A percentile compares a stretch with the other conserved stretches of the same genome.
Conservation (phyloP, 2,888 invertebrate genomes). For the Athripsodes cinereus region DNA sequence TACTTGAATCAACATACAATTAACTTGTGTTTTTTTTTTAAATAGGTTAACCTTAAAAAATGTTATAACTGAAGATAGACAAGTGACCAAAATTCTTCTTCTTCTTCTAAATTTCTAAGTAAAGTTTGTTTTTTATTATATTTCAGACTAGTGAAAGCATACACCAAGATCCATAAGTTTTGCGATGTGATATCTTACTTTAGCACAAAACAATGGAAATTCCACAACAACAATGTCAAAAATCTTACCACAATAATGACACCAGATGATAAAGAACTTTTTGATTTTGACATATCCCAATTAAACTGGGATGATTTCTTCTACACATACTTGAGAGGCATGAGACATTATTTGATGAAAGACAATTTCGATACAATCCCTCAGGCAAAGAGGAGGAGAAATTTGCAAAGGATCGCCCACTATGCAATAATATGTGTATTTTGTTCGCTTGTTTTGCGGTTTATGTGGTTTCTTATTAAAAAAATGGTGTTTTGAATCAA, state of each 20-base stretch:
- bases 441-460: background rate
- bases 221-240: conserved; percentile 54
- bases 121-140: background rate
- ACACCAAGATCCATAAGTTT: conserved; percentile 67
- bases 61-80: background rate
- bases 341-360: conserved; percentile 67
- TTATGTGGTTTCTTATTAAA: background rate
- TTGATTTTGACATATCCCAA: conserved; percentile 58
- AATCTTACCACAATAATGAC: conserved; percentile 49
- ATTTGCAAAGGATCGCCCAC: conserved; percentile 13
- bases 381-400: conserved; percentile 44
- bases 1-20: too few species aligned
- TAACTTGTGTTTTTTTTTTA: too few species aligned
- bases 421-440: conserved; percentile 8
- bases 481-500: background rate
- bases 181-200: conserved; percentile 68
- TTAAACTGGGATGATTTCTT: conserved; percentile 67
- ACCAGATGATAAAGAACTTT: conserved; percentile 52
- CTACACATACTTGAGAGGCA: conserved; percentile 60
- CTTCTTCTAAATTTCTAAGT: background rate
- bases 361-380: conserved; percentile 65
- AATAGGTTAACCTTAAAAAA: too few species aligned
- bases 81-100: background rate
- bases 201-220: conserved; percentile 65
- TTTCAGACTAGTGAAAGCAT: conserved; percentile 64